These are phyloP conservation scores for Benthosema pterotum DNA, from an alignment of 2,797 vertebrate genomes.

Conservation along the genomic window DNA sequence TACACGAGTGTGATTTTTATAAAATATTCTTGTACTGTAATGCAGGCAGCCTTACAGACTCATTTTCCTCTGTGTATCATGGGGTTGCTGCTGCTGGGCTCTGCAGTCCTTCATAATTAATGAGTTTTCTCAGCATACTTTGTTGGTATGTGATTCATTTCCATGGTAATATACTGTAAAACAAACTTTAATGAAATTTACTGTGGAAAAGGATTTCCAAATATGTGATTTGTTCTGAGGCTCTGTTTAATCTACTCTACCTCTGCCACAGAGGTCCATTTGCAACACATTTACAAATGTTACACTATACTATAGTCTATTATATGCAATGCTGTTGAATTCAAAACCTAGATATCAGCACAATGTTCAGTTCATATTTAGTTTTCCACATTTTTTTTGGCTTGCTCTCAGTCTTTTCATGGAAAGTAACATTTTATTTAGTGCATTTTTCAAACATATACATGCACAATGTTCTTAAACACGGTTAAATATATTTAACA, in stretches of 20 bases:
- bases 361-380: too few species aligned
- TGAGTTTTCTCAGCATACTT: constrained; percentile 35
- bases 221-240: constrained; percentile 44
- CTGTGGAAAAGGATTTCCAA: constrained; percentile 28
- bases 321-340: not conserved
- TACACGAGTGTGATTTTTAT: too few species aligned
- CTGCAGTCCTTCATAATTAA: constrained; percentile 33
- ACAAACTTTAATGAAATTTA: constrained; percentile 47
- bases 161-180: not conserved
- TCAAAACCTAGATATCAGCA: not conserved
- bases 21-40: not conserved
- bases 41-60: constrained; percentile 12
- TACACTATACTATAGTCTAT: not conserved
- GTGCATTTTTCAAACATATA: too few species aligned
- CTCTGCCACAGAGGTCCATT: constrained; percentile 26
- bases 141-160: constrained; percentile 34
- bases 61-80: constrained; percentile 17
- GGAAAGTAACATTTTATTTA: too few species aligned
- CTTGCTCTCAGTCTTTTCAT: too few species aligned
- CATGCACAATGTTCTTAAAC: too few species aligned
- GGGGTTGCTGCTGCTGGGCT: constrained; percentile 18
- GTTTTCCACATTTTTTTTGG: not conserved
- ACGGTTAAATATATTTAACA: too few species aligned
- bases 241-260: constrained; percentile 41
- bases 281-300: constrained; percentile 7